Evolutionary conservation across 2,797 vertebrate genomes (phyloP).

Genomic region (Phalanger gymnotis): DNA sequence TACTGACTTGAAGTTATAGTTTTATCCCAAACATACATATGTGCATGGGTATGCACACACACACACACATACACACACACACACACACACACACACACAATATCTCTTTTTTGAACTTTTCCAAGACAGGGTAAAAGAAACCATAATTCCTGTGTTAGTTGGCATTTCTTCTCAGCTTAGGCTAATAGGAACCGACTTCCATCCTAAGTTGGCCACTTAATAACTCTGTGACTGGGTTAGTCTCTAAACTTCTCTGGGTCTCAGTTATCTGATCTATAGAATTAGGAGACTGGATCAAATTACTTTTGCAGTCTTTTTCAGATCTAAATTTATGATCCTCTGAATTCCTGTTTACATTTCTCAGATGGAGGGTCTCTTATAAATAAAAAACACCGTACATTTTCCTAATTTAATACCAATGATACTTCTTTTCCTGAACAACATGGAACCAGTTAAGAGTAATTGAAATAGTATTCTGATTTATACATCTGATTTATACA

Average conservation of each 20-base stretch:
- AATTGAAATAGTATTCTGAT: neutral
- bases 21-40: neutral
- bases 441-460: neutral
- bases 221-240: neutral
- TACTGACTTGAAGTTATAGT: constrained; percentile 50
- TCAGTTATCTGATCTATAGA: neutral
- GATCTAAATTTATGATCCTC: neutral
- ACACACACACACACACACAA: too few relatives aligned
- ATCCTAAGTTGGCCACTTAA: neutral
- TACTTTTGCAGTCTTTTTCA: neutral
- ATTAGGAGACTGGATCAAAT: neutral
- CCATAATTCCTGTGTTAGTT: neutral
- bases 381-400: accelerated
- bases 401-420: neutral
- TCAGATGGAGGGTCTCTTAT: neutral
- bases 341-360: neutral
- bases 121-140: neutral
- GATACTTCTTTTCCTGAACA: neutral
- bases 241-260: neutral
- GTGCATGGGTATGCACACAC: too few relatives aligned
- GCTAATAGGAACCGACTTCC: neutral
- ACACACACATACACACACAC: too few relatives aligned
- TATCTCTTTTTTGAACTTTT: neutral
- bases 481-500: too few relatives aligned
- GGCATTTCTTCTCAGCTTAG: constrained; percentile 26